Conservation (phyloP, 2,888 invertebrate genomes). For the Lasius platythorax region DNA sequence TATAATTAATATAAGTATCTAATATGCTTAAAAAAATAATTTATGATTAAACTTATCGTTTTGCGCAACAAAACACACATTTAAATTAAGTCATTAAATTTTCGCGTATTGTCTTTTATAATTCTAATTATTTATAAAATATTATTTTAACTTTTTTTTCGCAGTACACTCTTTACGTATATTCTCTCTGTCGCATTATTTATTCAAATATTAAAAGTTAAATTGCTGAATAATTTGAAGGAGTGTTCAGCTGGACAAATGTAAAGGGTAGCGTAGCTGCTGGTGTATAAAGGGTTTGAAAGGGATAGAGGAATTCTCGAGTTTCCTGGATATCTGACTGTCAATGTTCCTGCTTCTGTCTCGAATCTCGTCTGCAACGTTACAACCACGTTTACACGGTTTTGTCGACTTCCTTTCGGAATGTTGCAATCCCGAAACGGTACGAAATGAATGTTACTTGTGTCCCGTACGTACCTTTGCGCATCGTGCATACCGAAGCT, state of each 20-base stretch:
- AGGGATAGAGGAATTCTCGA: neutral
- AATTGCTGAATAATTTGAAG: slow-evolving; percentile 15
- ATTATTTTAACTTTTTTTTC: neutral
- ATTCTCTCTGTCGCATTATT: neutral
- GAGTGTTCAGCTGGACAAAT: neutral
- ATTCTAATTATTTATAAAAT: neutral
- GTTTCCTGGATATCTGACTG: slow-evolving; percentile 10
- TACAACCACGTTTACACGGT: slow-evolving; percentile 28
- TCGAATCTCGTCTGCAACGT: slow-evolving; percentile 23
- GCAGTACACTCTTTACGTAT: neutral
- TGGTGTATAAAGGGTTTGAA: neutral
- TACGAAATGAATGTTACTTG: slow-evolving; percentile 42
- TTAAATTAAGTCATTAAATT: neutral
- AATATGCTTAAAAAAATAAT: neutral
- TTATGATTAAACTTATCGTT: neutral
- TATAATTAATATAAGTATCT: neutral
- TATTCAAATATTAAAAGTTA: slow-evolving; percentile 7
- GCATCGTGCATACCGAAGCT: slow-evolving; percentile 23
- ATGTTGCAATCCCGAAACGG: slow-evolving; percentile 31
- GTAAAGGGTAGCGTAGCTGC: neutral
- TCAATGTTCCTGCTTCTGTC: slow-evolving; percentile 28
- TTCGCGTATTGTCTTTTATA: neutral
- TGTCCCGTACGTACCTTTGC: slow-evolving; percentile 7
- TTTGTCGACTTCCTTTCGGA: slow-evolving; percentile 46
- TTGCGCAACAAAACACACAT: neutral